Base-by-base conservation (phyloP, 1,140 invertebrate species). In the Bombus huntii region DNA sequence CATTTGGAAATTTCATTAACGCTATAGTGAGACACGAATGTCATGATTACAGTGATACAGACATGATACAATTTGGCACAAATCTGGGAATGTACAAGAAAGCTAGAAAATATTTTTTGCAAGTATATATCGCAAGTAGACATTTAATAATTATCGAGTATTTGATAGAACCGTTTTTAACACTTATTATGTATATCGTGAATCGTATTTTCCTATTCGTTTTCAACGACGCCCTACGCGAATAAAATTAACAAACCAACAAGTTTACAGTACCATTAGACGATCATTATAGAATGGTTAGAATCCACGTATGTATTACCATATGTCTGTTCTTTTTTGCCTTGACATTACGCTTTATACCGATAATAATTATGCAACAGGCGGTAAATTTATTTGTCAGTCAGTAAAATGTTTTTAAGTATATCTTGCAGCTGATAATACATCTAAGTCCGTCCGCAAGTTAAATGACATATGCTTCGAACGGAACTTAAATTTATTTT, bases 221-320 rank as follows among this genome's bases (percentile, higher is more conserved):
- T 39, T 74, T 82, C 57, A 71, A 81, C 0, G 44, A 68, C 25
- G 31, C 25, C 25, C 18, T 25, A 13, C 13, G 28, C 8, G 34
- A 66, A 76, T 31, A 76, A 76, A 34, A 76, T 83, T 83, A 74
- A 28, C 72, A 76, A 83, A 3, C 42, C 39, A 39, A 75, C 28
- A 22, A 76, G 28, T 31, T 28, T 53, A 28, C 18, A 31, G 10
- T 76, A 76, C 34, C 44, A 44, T 83, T 83, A 76, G 28, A 22
- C 34, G 70, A 12, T 66, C 13, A 4, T n/a, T 5, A 25, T 9
- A 73, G 59, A 75, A 66, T 66, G 39, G 25, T 72, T 31, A 25
- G 22, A 65, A 68, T 62, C 12, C 42, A 18, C 3, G 13, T 42
- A 53, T 9, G 44, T 39, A 28, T 25, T 62, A 18, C 42, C 22